Conservation (phyloP, 2,888 invertebrate species). For the Erebia epiphron region DNA sequence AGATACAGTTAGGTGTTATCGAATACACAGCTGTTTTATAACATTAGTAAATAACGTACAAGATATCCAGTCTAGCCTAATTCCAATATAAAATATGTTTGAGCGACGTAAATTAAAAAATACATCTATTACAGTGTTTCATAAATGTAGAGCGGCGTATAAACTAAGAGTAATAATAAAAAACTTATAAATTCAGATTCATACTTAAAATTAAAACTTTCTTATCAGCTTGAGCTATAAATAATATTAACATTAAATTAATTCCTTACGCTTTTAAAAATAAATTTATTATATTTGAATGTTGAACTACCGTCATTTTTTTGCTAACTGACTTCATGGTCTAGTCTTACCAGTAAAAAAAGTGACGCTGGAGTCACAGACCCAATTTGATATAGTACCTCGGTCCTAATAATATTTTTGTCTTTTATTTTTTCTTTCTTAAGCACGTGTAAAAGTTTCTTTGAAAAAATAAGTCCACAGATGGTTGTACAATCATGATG, state of each 20-base stretch:
- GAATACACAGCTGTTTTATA: no score
- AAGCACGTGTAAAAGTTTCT: no score
- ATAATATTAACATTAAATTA: slow-evolving; percentile 49
- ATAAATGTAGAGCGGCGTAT: slow-evolving; percentile 57
- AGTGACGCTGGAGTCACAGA: not conserved
- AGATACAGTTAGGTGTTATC: no score
- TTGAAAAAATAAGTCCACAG: no score
- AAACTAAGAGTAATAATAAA: slow-evolving; percentile 58
- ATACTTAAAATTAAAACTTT: slow-evolving; percentile 62
- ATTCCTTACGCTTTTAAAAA: slow-evolving; percentile 52
- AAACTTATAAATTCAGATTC: slow-evolving; percentile 75
- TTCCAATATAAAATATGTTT: slow-evolving; percentile 33
- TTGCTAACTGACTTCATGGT: not conserved
- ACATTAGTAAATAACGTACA: not conserved
- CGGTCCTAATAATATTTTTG: no score
- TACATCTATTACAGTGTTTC: slow-evolving; percentile 64
- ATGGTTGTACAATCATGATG: no score
- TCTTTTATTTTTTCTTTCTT: no score
- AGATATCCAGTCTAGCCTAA: slow-evolving; percentile 3
- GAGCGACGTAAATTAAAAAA: slow-evolving; percentile 35
- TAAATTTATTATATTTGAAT: slow-evolving; percentile 3
- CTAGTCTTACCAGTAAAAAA: not conserved
- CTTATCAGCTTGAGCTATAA: slow-evolving; percentile 70
- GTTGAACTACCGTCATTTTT: not conserved
- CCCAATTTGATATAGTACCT: no score